Evolutionary conservation across 2,888 invertebrate species (phyloP), one percentile per base, ranked within the genome.

Genomic region (Stramonita haemastoma): DNA sequence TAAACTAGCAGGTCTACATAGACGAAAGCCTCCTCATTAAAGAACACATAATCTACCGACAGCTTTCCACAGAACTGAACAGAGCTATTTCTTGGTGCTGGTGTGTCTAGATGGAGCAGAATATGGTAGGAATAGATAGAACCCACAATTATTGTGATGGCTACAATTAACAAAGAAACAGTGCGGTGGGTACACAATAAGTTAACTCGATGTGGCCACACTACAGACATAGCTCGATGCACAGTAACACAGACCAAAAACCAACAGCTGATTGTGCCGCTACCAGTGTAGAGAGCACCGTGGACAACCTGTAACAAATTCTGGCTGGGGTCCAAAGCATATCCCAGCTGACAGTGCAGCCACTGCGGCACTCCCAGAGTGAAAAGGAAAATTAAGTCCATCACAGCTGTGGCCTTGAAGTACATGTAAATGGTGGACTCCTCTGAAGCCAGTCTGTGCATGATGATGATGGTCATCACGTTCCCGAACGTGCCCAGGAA

Each of bases 391-490:
- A 79, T 32, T 34, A 15, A 34, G 22, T 79, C 79, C 79, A 79
- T 34, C 17, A 32, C 22, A 13, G 79, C 79, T 22, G 22, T 32
- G 22, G 32, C 79, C 15, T 32, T 79, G 79, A 79, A 79, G 34
- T 79, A 79, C 17, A 79, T 22, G 79, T 79, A 19, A 8, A 79
- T 17, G 32, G 32, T 34, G 32, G 79, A 79, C 19, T 32, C 79
- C 1, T 22, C 79, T 34, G 79, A 79, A 8, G 79, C 22, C 79
- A 79, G 32, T 34, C 79, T 17, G 11, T 22, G 79, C 79, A 79
- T 79, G 34, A 79, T 79, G 79, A 79, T 22, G 79, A 79, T 34
- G 34, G 79, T 79, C 79, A 79, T 79, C 32, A 79, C 34, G 79
- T 79, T 79, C 19, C 79, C 79, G 19, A 79, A 79, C 4, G 17